These are phyloP conservation scores for Stenurella melanura DNA, from an alignment of 2,888 invertebrate species.

Conservation along the genomic window DNA sequence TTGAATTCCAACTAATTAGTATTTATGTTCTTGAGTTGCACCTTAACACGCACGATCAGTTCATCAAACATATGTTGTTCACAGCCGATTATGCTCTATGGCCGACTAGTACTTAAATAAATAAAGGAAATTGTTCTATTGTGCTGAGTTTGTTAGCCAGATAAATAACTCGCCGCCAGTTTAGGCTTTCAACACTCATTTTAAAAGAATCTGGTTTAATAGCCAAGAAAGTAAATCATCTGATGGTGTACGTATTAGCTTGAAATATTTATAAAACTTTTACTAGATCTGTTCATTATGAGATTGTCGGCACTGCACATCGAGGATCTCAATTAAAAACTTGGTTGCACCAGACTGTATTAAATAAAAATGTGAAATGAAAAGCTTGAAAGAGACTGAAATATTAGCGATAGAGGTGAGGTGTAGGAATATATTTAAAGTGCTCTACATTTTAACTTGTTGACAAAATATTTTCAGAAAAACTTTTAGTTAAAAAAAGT, in stretches of 20 bases:
- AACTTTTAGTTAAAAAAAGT: no score
- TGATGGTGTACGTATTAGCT: neutral
- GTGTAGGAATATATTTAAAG: no score
- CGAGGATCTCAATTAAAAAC: no score
- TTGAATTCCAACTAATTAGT: constrained; percentile 55
- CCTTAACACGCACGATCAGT: constrained; percentile 49
- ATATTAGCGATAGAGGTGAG: no score
- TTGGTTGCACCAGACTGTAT: no score
- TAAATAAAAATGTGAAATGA: no score
- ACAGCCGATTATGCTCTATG: constrained; percentile 45
- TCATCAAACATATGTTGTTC: constrained; percentile 51
- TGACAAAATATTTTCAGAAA: no score
- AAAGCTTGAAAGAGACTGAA: no score
- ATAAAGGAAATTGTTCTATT: constrained; percentile 38
- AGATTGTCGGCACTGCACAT: no score
- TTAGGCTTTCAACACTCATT: neutral
- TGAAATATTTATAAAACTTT: no score
- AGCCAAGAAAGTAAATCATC: neutral
- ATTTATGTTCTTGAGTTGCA: constrained; percentile 53
- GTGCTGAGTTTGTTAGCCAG: constrained; percentile 15
- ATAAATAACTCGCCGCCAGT: neutral
- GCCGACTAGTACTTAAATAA: constrained; percentile 42
- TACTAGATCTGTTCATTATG: no score
- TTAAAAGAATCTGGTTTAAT: neutral
- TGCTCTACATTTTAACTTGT: no score